Evolutionary conservation across 2,888 invertebrate genomes (phyloP).

Genomic region (Smittia sp.): DNA sequence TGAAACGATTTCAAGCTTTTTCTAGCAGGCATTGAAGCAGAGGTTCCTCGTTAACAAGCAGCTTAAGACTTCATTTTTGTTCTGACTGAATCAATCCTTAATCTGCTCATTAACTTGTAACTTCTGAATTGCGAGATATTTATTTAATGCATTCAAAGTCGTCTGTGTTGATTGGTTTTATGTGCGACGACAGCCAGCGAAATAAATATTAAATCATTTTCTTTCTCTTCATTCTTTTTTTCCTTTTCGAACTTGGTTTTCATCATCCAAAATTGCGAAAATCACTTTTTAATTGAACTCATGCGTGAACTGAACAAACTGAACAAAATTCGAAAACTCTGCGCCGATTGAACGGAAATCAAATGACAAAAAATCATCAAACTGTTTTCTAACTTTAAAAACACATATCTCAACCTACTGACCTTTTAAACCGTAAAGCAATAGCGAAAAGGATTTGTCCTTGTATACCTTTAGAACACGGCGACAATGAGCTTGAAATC

Average conservation of each 20-base stretch:
- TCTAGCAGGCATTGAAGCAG: too few species aligned
- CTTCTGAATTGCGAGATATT: too few species aligned
- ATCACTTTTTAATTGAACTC: background rate
- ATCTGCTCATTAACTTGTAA: too few species aligned
- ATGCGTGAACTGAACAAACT: background rate
- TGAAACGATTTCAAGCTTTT: too few species aligned
- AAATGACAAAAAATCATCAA: conserved; percentile 38
- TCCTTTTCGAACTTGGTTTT: conserved; percentile 27
- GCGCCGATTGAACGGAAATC: background rate
- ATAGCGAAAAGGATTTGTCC: conserved; percentile 58
- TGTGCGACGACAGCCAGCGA: background rate
- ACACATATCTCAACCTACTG: conserved; percentile 17
- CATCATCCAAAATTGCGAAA: background rate
- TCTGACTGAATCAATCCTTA: too few species aligned
- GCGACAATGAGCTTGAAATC: conserved; percentile 63
- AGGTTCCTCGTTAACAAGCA: too few species aligned
- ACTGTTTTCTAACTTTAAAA: conserved; percentile 29
- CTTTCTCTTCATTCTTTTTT: conserved; percentile 38
- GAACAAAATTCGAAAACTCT: background rate
- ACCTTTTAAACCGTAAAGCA: conserved; percentile 47
- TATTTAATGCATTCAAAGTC: background rate
- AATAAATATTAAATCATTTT: conserved; percentile 24
- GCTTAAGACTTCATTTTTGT: too few species aligned
- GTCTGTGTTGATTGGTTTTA: background rate
- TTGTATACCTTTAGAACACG: conserved; percentile 67